A percentile compares a stretch with the other conserved stretches of the same genome.
phyloP scores from a whole-genome alignment of 2,888 invertebrate species.

The Baccha elongata region DNA sequence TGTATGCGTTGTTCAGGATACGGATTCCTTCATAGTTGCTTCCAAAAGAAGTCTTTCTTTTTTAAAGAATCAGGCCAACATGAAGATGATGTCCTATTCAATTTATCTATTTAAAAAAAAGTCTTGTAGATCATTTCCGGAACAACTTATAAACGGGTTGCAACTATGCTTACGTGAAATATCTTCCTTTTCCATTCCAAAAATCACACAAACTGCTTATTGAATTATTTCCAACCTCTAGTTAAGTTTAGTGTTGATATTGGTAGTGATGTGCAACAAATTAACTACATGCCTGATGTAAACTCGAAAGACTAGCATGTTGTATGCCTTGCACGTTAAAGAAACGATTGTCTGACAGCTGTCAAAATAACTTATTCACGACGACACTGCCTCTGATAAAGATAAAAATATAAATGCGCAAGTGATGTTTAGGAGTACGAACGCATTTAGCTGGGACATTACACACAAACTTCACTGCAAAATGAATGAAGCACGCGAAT shows the following conservation, averaged over 20 bases:
- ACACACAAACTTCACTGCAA: conserved; percentile 3
- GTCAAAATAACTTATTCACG: conserved; percentile 71
- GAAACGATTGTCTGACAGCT: conserved; percentile 70
- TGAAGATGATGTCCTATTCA: too few relatives aligned
- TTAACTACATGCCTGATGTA: conserved; percentile 44
- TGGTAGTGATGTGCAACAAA: conserved; percentile 62
- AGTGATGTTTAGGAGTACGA: conserved; percentile 8
- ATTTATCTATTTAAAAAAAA: too few relatives aligned
- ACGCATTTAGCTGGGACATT: too few relatives aligned
- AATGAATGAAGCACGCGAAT: conserved; percentile 18
- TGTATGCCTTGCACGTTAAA: conserved; percentile 50
- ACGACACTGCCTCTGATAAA: conserved; percentile 51
- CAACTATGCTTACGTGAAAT: too few relatives aligned
- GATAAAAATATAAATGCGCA: conserved; percentile 35
- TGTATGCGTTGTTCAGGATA: too few relatives aligned
- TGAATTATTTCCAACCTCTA: neutral
- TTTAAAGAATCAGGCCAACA: too few relatives aligned
- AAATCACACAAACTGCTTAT: too few relatives aligned
- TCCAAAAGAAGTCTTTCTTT: too few relatives aligned
- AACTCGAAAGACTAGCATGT: neutral
- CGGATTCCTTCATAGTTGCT: too few relatives aligned
- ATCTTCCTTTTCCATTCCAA: too few relatives aligned
- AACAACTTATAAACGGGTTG: too few relatives aligned
- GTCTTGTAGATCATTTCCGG: too few relatives aligned
- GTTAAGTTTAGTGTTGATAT: neutral